Percentiles rank a stretch among this genome's conserved stretches.
These are phyloP conservation scores for Dunckerocampus dactyliophorus DNA, from an alignment of 2,113 vertebrate genomes.

Conservation along the genomic window DNA sequence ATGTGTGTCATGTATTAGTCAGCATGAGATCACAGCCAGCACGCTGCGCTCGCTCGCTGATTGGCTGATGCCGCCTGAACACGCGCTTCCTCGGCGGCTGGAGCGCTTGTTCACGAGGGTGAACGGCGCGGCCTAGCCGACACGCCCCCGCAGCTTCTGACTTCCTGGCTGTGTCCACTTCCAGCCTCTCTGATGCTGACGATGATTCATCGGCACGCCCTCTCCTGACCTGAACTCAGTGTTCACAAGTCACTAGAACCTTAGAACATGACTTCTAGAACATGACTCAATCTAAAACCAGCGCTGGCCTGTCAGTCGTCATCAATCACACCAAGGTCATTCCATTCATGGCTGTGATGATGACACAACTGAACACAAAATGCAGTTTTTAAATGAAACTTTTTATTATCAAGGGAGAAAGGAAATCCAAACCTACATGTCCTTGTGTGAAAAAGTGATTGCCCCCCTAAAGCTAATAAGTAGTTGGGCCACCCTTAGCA, in stretches of 20 bases:
- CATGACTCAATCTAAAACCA: background rate
- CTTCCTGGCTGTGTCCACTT: background rate
- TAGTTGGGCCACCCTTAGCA: too few species aligned
- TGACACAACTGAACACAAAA: too few species aligned
- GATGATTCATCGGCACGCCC: constrained; percentile 11
- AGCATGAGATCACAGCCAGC: background rate
- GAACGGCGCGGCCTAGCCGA: background rate
- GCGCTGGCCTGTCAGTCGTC: too few species aligned
- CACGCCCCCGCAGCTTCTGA: background rate
- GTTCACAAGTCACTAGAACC: background rate
- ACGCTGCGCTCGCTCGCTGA: background rate
- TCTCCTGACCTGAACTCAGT: background rate
- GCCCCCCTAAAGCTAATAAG: too few species aligned
- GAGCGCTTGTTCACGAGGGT: constrained; percentile 14
- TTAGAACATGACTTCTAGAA: too few species aligned
- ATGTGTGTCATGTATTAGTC: background rate
- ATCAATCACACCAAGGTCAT: too few species aligned
- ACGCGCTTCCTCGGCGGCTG: background rate
- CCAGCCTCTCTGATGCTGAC: background rate
- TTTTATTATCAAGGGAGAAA: too few species aligned
- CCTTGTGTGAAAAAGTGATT: too few species aligned
- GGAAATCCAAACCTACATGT: too few species aligned
- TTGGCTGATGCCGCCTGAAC: constrained; percentile 6
- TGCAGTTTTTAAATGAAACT: too few species aligned
- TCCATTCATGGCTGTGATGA: too few species aligned